Evolutionary conservation across 2,113 vertebrate species (phyloP).

Genomic region (Lutjanus erythropterus): DNA sequence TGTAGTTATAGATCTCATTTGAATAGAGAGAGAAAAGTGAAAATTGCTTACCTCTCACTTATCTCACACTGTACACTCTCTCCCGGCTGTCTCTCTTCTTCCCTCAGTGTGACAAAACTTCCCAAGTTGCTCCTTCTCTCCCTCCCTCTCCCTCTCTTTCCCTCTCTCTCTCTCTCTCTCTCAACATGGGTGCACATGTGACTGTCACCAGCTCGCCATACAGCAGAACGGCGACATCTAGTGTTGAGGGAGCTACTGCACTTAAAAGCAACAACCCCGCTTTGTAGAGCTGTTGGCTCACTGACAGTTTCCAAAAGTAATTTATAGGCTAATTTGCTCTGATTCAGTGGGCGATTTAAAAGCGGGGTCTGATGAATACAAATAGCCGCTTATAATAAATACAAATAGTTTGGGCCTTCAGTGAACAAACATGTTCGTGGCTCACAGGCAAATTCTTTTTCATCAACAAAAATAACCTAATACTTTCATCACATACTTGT

Average conservation of each 20-base stretch:
- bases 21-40: neutral
- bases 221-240: slow-evolving; percentile 63
- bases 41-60: slow-evolving; percentile 73
- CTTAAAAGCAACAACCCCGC: neutral
- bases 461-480: slow-evolving; percentile 3
- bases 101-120: slow-evolving; percentile 72
- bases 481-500: neutral
- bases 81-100: slow-evolving; percentile 35
- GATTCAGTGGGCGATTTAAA: slow-evolving; percentile 22
- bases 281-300: slow-evolving; percentile 9
- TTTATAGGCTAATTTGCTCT: slow-evolving; percentile 44
- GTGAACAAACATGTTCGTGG: neutral
- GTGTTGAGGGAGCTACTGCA: slow-evolving; percentile 8
- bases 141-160: slow-evolving; percentile 33
- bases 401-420: neutral
- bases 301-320: slow-evolving; percentile 31
- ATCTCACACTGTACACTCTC: slow-evolving; percentile 36
- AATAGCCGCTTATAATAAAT: slow-evolving; percentile 9
- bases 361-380: slow-evolving; percentile 40
- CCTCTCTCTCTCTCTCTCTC: slow-evolving; percentile 30
- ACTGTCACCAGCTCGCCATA: neutral
- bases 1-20: neutral
- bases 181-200: slow-evolving; percentile 35
- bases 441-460: neutral
- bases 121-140: slow-evolving; percentile 59